Evolutionary conservation across 2,113 vertebrate genomes (phyloP), one percentile per base, ranked within the genome.

Genomic region (Proterorhinus semilunaris): DNA sequence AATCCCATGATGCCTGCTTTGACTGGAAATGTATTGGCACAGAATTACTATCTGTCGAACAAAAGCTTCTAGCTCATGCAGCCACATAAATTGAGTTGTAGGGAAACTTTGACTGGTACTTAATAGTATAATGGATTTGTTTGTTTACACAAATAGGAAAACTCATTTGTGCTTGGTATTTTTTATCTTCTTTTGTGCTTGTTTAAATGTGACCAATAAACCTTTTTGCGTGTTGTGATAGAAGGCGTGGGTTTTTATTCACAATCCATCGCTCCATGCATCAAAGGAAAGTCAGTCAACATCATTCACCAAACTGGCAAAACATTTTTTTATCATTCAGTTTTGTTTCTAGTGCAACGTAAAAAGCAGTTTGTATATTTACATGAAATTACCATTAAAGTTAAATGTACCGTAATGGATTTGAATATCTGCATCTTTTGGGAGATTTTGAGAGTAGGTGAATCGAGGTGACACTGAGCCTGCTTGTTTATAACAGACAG

Each of bases 401-500:
- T 65, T 77, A 65, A 79, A 61, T 49, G 63, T 46, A 43, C 55
- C 44, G 10, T 11, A 17, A 54, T 80, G 71, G 68, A 62, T 68
- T 53, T 58, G 68, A 83, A 78, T 74, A 47, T 76, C 51, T 54
- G 82, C 75, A 73, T 83, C 68, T 72, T 13, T 50, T 7, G 62
- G 54, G 69, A 69, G 72, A 81, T 47, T 83, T 75, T 54, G 66
- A 74, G 52, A 76, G 65, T 70, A 76, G 66, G 71, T 81, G 74
- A 85, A 72, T 21, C 66, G 83, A 86, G 77, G 77, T 77, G 83
- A 81, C 69, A 57, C 72, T 83, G 71, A 76, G 75, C 72, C 59
- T 49, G 69, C 76, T 83, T 84, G 85, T 89, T 87, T 86, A 58
- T 58, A 82, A 79, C 81, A 84, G 68, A 72, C 83, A 85, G 81